Base-by-base conservation (phyloP, 2,113 vertebrate species). In the Ptychochromis oligacanthus region DNA sequence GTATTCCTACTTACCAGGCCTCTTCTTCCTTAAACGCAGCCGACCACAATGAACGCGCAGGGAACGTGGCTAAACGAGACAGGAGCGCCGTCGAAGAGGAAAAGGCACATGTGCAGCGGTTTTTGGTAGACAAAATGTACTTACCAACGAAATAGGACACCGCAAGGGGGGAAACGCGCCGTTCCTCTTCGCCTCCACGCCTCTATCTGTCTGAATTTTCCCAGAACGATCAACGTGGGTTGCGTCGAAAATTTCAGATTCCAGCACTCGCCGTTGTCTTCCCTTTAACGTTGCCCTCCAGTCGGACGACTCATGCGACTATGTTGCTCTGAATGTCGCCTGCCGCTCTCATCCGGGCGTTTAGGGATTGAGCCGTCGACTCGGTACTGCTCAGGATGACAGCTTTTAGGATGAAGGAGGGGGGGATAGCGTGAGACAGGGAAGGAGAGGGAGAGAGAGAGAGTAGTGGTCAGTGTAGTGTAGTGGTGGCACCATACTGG, bases 91-190 rank as follows among this genome's bases (percentile, higher is more conserved):
- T 59, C 57, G 38, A 56, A 5, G 20, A 14, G n/a, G 12, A n/a
- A 60, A 78, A 82, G 1, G 79, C 59, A 60, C 80, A 62, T 10
- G 58, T 31, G 58, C 34, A 61, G 72, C 17, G 59, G 12, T 61
- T 54, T 61, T 49, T 24, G 18, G 3, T 22, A 52, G 34, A 77
- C 77, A 87, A 93, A 83, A 90, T 88, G 78, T 85, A 92, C 93
- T 92, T 87, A 93, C 93, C 91, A n/a, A 88, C 79, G 88, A 93
- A 94, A 93, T 82, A 70, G 85, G 90, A 93, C 86, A 92, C 88
- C 84, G 20, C 85, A 59, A 34, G 61, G 59, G 70, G 61, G 64
- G 74, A 72, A 85, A 83, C 38, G 86, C 79, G 76, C 78, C 58
- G 83, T 62, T 79, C 61, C 75, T 78, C 78, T 49, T 31, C 88